phyloP scores from a whole-genome alignment of 2,113 vertebrate species.

The Thoracochromis brauschi region DNA sequence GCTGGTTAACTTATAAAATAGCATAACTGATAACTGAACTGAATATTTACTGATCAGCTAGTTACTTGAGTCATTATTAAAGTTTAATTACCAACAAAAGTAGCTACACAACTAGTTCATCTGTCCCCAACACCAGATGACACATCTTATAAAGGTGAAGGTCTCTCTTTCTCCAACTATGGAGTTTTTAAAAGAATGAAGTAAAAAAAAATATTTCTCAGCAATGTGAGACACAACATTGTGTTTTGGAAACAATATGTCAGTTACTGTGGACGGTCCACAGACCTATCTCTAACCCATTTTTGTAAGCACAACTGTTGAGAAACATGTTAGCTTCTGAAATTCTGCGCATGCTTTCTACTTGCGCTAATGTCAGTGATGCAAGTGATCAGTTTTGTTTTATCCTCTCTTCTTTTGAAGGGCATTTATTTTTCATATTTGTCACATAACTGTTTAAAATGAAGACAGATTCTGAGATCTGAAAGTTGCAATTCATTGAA shows the following conservation, averaged over 20 bases:
- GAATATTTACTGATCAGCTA: background rate
- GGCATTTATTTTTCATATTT: background rate
- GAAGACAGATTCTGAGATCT: background rate
- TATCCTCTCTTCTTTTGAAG: background rate
- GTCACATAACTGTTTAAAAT: background rate
- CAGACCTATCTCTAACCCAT: background rate
- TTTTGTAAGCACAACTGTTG: background rate
- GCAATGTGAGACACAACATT: background rate
- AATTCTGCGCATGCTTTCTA: rapidly evolving
- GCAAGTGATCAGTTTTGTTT: background rate
- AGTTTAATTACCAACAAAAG: background rate
- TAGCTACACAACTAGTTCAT: background rate
- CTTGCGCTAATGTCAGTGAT: too few relatives aligned
- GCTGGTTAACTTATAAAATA: background rate
- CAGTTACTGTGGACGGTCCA: background rate
- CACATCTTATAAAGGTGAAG: background rate
- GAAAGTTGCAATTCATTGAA: background rate
- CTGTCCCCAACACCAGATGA: background rate
- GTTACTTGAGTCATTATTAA: background rate
- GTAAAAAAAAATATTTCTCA: rapidly evolving
- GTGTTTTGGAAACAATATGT: background rate
- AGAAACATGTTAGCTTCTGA: rapidly evolving
- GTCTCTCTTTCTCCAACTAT: background rate
- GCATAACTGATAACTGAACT: rapidly evolving
- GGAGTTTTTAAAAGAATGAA: background rate